Percentiles rank a stretch among this genome's conserved stretches.
Evolutionary conservation across 2,797 vertebrate species (phyloP).

Genomic region (Echiichthys vipera): DNA sequence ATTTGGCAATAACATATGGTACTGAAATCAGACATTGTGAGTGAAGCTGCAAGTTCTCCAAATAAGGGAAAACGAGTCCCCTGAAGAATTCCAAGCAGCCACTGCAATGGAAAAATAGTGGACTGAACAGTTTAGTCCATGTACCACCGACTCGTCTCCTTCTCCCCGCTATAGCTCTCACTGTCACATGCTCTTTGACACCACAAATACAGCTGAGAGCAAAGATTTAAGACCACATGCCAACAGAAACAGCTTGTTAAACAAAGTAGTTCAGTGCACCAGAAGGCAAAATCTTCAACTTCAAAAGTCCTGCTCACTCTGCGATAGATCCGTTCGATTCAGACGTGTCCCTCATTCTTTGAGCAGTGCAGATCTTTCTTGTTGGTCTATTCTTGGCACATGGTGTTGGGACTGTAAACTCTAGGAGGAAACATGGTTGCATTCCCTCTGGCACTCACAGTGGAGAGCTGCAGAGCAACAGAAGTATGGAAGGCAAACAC

Average conservation of each 20-base stretch:
- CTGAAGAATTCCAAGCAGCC: conserved; percentile 30
- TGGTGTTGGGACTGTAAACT: conserved; percentile 45
- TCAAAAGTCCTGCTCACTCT: conserved; percentile 20
- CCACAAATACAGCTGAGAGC: neutral
- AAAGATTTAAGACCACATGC: neutral
- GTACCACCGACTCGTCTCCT: neutral
- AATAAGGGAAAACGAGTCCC: conserved; percentile 6
- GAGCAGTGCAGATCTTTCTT: conserved; percentile 13
- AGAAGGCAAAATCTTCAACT: neutral
- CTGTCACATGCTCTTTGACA: conserved; percentile 12
- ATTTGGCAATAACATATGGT: neutral
- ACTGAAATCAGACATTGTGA: neutral
- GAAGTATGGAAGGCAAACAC: too few relatives aligned
- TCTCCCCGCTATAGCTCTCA: conserved; percentile 1
- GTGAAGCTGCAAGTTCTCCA: neutral
- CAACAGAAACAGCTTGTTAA: neutral
- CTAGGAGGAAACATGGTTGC: conserved; percentile 53
- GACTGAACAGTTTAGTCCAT: conserved; percentile 20
- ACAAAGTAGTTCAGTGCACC: neutral
- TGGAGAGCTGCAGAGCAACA: too few relatives aligned
- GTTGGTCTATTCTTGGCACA: conserved; percentile 74
- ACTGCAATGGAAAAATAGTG: conserved; percentile 21
- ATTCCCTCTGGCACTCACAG: too few relatives aligned
- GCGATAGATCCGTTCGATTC: conserved; percentile 25
- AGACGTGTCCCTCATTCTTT: conserved; percentile 20